Conservation (phyloP, 23 tunicate genomes). For the Trididemnum clinides region DNA sequence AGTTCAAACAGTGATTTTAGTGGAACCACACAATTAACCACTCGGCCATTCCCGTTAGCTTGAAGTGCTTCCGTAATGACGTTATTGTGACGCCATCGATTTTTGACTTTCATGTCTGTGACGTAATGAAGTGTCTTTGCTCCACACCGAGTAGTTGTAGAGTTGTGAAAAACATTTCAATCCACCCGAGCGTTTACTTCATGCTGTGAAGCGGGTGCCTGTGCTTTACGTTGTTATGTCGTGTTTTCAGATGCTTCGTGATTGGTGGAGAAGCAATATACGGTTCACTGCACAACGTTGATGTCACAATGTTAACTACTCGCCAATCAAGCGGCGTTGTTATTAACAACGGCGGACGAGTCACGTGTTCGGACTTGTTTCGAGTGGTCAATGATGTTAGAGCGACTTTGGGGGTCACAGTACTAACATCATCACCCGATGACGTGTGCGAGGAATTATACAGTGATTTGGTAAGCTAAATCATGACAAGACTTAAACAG, state of each 20-base stretch:
- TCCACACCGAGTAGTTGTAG: background rate
- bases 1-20: no score
- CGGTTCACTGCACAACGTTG: conserved; percentile 71
- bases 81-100: no score
- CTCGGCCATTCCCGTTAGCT: no score
- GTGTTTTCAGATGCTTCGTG: conserved; percentile 71
- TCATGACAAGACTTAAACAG: background rate
- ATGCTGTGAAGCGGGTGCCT: background rate
- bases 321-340: conserved; percentile 69
- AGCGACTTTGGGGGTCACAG: conserved; percentile 44
- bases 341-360: conserved; percentile 55
- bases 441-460: conserved; percentile 62
- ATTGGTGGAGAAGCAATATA: conserved; percentile 74
- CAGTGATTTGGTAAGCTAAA: conserved; percentile 57
- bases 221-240: background rate
- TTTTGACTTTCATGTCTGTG: no score
- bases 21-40: no score
- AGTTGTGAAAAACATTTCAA: background rate
- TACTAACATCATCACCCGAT: conserved; percentile 51
- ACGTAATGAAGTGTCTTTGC: background rate
- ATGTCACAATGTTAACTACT: conserved; percentile 2
- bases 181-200: background rate
- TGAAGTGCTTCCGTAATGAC: no score
- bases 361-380: conserved; percentile 62
- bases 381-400: conserved; percentile 40